Evolutionary conservation across 2,797 vertebrate species (phyloP).

Genomic region (Sylvilagus floridanus): DNA sequence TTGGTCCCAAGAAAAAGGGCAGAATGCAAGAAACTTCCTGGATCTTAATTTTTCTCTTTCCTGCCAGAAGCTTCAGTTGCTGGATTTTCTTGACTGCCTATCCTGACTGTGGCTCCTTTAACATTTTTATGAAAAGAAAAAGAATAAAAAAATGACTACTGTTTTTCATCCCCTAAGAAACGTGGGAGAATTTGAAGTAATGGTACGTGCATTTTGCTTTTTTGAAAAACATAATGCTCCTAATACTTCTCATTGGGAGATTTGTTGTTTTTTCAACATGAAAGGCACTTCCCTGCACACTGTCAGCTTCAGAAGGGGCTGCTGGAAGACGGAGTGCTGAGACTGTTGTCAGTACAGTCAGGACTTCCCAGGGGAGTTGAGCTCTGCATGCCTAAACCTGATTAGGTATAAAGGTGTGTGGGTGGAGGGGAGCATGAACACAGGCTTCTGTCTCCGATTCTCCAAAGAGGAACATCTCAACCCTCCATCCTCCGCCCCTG

Average conservation of each 20-base stretch:
- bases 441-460: background rate
- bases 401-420: constrained; percentile 8
- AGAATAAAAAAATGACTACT: background rate
- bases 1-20: background rate
- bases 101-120: background rate
- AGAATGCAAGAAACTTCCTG: background rate
- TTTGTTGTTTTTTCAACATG: background rate
- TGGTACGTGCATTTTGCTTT: background rate
- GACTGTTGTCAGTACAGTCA: background rate
- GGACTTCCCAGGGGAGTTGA: constrained; percentile 14
- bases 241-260: constrained; percentile 45
- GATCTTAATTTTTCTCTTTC: background rate
- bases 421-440: background rate
- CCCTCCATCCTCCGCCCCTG: too few species aligned
- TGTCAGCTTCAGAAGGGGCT: background rate
- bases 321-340: background rate
- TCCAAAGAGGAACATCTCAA: background rate
- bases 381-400: constrained; percentile 24
- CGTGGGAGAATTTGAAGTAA: constrained; percentile 48
- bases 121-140: constrained; percentile 37
- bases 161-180: background rate
- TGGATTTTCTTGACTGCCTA: constrained; percentile 1
- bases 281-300: background rate
- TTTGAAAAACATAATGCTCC: background rate
- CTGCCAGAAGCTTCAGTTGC: background rate